Evolutionary conservation across 2,113 vertebrate species (phyloP), one percentile per base, ranked within the genome.

Genomic region (Felis chaus): DNA sequence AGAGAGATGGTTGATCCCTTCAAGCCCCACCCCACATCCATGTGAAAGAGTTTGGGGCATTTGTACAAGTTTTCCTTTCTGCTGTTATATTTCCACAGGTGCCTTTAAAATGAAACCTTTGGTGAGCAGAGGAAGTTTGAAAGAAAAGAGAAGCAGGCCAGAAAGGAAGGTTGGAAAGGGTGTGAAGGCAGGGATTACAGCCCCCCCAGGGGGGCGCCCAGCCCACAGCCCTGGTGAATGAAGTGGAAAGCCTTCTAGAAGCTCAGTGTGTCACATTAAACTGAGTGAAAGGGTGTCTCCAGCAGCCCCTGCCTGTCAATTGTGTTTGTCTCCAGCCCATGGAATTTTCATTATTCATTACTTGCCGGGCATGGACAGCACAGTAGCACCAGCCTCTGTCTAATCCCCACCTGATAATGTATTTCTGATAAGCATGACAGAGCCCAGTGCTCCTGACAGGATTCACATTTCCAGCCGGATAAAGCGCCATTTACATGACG

Each of bases 261-360:
- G 86, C 96, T 25, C 45, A 0, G 2, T 57, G 79, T 97, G 98
- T 98, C 98, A 98, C 98, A 97, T 96, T 97, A 97, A 97, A 95
- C 88, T 69, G 97, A 98, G 95, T 95, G 97, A 98, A 97, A 98
- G 98, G 97, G 98, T 96, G 94, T 86, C 80, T 12, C 78, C 5
- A 25, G 89, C 39, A 18, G 66, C 88, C 92, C 94, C 92, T 93
- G 98, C 95, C 98, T 98, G 98, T 98, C 98, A 97, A 98, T 96
- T 94, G 98, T 96, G 84, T 97, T 98, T 98, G 98, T 98, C 98
- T 98, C 97, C 2, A 63, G 98, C 78, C 96, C 95, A 11, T 79
- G 97, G 98, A 98, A 98, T 98, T 98, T 98, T 98, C 98, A 98
- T 98, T 98, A 98, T 98, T 99, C 98, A 99, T 98, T 97, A 98